These are phyloP conservation scores for Tenthredo mesomela DNA, from an alignment of 2,888 invertebrate genomes.

Conservation along the genomic window DNA sequence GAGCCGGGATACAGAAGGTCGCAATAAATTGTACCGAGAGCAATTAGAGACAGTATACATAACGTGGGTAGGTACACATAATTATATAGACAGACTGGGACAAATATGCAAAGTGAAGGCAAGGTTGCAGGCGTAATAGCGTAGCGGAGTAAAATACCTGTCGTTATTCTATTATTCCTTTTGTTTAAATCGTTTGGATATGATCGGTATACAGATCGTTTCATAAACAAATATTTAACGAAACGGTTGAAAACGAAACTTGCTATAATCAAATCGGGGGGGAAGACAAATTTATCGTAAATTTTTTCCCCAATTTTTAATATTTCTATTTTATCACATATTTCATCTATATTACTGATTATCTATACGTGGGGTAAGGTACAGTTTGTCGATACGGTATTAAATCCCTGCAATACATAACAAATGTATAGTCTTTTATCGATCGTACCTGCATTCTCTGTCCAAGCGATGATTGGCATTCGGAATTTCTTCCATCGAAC, in stretches of 20 bases:
- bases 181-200: neutral
- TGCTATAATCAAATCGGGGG: neutral
- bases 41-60: conserved; percentile 7
- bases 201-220: neutral
- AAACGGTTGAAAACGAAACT: neutral
- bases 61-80: conserved; percentile 11
- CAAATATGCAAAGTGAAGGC: conserved; percentile 40
- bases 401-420: conserved; percentile 38
- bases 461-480: conserved; percentile 43
- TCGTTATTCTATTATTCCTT: neutral
- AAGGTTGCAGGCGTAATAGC: conserved; percentile 4
- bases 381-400: conserved; percentile 27
- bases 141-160: neutral
- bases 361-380: neutral
- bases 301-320: neutral
- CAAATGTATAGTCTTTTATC: neutral
- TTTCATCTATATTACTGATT: neutral
- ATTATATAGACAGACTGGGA: conserved; percentile 10
- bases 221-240: neutral
- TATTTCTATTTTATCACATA: no score
- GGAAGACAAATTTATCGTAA: neutral
- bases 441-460: neutral
- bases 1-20: conserved; percentile 1
- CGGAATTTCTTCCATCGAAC: conserved; percentile 38
- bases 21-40: conserved; percentile 6